These are phyloP conservation scores for Drosophila eohydei DNA, from an alignment of 2,888 invertebrate species.

Conservation along the genomic window DNA sequence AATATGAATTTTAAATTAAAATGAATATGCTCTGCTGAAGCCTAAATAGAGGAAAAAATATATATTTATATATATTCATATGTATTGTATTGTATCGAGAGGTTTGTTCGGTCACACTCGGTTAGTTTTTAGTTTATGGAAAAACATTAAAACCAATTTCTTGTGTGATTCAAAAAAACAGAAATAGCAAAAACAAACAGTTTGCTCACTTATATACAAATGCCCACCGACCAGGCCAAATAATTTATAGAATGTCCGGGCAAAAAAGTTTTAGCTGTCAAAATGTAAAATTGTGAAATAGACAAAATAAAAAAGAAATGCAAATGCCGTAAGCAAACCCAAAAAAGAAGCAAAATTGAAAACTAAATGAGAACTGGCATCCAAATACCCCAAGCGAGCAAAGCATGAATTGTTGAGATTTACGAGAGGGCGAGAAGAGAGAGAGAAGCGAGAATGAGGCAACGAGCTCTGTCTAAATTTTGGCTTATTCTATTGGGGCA, in stretches of 20 bases:
- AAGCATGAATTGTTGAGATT: constrained; percentile 63
- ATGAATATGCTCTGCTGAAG: background rate
- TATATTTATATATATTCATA: background rate
- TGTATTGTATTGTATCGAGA: background rate
- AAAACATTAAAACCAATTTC: background rate
- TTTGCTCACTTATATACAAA: constrained; percentile 13
- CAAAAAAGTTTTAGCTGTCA: constrained; percentile 40
- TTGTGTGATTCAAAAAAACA: background rate
- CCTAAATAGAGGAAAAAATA: background rate
- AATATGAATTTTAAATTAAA: constrained; percentile 18
- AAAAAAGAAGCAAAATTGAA: constrained; percentile 23
- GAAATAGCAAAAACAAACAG: background rate
- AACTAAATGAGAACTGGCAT: constrained; percentile 37
- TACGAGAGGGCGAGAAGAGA: constrained; percentile 17
- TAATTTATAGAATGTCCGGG: constrained; percentile 36
- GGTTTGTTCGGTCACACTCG: background rate
- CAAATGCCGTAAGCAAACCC: background rate
- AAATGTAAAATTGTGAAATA: constrained; percentile 42
- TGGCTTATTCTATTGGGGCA: constrained; percentile 10
- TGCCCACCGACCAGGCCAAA: constrained; percentile 12
- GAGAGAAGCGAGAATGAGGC: background rate
- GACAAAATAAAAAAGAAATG: constrained; percentile 22
- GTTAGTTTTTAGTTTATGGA: background rate
- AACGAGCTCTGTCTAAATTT: constrained; percentile 10
- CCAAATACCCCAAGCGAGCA: constrained; percentile 24